Evolutionary conservation across 35 echinoderm and acorn worm genomes (phyloP).

Genomic region (Holothuria glaberrima): DNA sequence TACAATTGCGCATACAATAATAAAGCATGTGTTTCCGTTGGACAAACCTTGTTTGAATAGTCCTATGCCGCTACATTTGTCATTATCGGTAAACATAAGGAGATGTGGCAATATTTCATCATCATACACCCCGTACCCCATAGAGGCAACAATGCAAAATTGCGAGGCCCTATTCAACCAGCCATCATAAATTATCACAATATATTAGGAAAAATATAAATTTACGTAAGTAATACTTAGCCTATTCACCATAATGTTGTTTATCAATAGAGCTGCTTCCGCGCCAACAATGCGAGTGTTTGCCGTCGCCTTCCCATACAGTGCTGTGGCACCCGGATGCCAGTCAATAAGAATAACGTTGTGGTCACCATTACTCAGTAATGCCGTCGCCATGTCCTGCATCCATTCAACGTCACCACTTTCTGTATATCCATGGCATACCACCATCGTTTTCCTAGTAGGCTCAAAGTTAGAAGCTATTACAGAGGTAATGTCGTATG

Average conservation of each 20-base stretch:
- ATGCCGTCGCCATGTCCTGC: constrained; percentile 61
- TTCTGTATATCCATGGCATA: constrained; percentile 70
- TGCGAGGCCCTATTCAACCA: too few relatives aligned
- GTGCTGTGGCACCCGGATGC: constrained; percentile 35
- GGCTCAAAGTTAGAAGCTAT: constrained; percentile 71
- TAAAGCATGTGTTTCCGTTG: too few relatives aligned
- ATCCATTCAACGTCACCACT: constrained; percentile 70
- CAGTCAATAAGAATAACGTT: constrained; percentile 78
- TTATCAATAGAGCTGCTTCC: constrained; percentile 71
- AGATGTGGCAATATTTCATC: too few relatives aligned
- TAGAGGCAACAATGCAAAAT: too few relatives aligned
- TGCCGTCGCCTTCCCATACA: constrained; percentile 60
- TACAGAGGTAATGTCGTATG: constrained; percentile 40
- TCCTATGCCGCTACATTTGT: too few relatives aligned
- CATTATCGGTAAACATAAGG: too few relatives aligned
- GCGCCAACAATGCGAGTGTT: constrained; percentile 84
- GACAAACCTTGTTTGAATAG: too few relatives aligned
- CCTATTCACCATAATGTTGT: constrained; percentile 61
- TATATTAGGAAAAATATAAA: too few relatives aligned
- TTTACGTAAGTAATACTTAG: too few relatives aligned
- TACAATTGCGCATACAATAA: too few relatives aligned
- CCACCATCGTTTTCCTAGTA: constrained; percentile 65
- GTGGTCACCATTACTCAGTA: constrained; percentile 66
- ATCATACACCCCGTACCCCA: too few relatives aligned
- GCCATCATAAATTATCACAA: too few relatives aligned